These are phyloP conservation scores for Penaeus indicus DNA, from an alignment of 1,140 invertebrate species.

Conservation along the genomic window DNA sequence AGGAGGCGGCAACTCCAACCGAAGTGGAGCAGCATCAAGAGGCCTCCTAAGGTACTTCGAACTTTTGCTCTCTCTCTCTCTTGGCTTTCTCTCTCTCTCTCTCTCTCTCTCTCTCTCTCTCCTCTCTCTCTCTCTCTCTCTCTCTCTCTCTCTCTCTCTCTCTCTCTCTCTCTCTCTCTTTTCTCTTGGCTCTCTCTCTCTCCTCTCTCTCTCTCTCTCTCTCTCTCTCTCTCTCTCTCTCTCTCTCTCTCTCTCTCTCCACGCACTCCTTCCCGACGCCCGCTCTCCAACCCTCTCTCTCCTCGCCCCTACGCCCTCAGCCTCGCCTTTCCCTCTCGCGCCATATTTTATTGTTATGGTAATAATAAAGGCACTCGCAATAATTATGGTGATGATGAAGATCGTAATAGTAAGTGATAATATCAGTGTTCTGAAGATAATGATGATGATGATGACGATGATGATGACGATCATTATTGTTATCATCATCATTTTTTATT, in stretches of 20 bases:
- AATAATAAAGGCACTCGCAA: neutral
- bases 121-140: too few species aligned
- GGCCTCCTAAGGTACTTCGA: neutral
- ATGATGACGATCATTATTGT: too few species aligned
- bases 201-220: too few species aligned
- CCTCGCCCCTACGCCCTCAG: neutral
- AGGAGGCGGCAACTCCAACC: too few species aligned
- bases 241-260: neutral
- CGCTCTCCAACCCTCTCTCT: neutral
- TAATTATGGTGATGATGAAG: neutral
- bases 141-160: too few species aligned
- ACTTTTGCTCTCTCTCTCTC: constrained; percentile 5
- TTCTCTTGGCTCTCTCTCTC: too few species aligned
- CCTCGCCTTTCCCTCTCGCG: neutral
- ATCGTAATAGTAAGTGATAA: neutral
- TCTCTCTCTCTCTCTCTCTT: too few species aligned
- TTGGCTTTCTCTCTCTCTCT: neutral
- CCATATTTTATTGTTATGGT: neutral
- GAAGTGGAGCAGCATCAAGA: too few species aligned
- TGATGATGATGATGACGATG: neutral
- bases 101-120: too few species aligned
- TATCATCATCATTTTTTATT: too few species aligned
- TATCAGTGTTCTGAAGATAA: neutral
- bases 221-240: too few species aligned
- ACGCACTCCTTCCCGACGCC: neutral